These are phyloP conservation scores for Mimachlamys varia DNA, from an alignment of 2,888 invertebrate genomes.

Conservation along the genomic window DNA sequence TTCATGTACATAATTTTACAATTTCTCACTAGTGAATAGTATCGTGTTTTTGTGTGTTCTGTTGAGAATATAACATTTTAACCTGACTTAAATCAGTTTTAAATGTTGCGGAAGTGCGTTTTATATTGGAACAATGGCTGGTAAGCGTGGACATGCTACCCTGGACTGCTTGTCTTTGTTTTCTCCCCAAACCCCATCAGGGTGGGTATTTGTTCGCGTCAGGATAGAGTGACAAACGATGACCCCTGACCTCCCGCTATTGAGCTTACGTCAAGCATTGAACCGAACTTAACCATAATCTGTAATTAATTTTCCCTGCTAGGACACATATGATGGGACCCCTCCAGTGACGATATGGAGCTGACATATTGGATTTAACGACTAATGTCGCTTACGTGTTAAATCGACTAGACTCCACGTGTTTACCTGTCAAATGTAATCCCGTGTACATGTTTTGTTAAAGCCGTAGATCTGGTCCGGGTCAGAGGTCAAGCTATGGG, in stretches of 20 bases:
- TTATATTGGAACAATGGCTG: background rate
- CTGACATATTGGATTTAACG: background rate
- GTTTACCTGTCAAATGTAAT: background rate
- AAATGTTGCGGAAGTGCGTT: slow-evolving; percentile 18
- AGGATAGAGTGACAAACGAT: background rate
- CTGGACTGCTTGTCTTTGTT: background rate
- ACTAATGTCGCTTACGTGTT: slow-evolving; percentile 31
- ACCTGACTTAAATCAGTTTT: background rate
- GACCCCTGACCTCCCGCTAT: background rate
- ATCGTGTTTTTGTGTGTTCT: background rate
- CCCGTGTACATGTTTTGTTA: background rate
- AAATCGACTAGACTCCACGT: background rate
- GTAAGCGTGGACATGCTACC: background rate
- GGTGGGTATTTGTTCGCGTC: background rate
- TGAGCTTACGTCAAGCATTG: slow-evolving; percentile 6
- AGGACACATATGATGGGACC: slow-evolving; percentile 9
- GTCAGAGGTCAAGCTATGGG: background rate
- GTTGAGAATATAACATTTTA: background rate
- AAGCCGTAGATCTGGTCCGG: background rate
- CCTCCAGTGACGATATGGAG: background rate
- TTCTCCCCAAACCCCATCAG: background rate
- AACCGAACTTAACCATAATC: slow-evolving; percentile 32
- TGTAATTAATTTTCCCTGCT: background rate
- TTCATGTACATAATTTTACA: too few species aligned
- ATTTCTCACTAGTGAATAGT: background rate